A percentile compares a stretch with the other conserved stretches of the same genome.
Evolutionary conservation across 2,888 invertebrate genomes (phyloP).

Genomic region (Argyresthia albistria): DNA sequence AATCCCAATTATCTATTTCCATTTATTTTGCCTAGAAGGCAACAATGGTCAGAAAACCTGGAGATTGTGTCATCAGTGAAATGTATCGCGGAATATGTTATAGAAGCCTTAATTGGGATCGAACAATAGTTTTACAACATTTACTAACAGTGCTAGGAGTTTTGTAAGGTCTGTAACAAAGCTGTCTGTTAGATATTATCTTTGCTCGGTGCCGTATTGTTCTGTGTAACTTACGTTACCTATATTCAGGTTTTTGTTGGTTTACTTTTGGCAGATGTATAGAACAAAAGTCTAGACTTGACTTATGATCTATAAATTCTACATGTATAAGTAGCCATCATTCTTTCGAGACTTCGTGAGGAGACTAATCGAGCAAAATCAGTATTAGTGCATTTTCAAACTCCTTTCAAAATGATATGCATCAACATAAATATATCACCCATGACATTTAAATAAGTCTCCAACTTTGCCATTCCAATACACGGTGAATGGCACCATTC

Average conservation of each 20-base stretch:
- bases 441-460: too few relatives aligned
- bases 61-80: slow-evolving; percentile 11
- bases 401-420: too few relatives aligned
- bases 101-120: slow-evolving; percentile 25
- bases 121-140: slow-evolving; percentile 36
- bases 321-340: too few relatives aligned
- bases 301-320: too few relatives aligned
- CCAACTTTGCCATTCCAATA: too few relatives aligned
- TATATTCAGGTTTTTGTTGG: background rate
- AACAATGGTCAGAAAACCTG: slow-evolving; percentile 39
- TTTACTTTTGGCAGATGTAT: background rate
- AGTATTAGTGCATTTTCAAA: too few relatives aligned
- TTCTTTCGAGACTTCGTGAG: too few relatives aligned
- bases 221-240: background rate
- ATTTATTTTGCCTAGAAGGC: background rate
- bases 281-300: too few relatives aligned
- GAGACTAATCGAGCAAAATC: too few relatives aligned
- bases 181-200: background rate
- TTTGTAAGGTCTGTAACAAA: background rate
- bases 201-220: background rate
- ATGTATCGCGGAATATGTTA: slow-evolving; percentile 1
- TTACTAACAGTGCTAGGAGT: slow-evolving; percentile 16
- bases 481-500: too few relatives aligned
- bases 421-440: too few relatives aligned
- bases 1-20: slow-evolving; percentile 23